Evolutionary conservation across 2,113 vertebrate genomes (phyloP).

Genomic region (Marmota monax): DNA sequence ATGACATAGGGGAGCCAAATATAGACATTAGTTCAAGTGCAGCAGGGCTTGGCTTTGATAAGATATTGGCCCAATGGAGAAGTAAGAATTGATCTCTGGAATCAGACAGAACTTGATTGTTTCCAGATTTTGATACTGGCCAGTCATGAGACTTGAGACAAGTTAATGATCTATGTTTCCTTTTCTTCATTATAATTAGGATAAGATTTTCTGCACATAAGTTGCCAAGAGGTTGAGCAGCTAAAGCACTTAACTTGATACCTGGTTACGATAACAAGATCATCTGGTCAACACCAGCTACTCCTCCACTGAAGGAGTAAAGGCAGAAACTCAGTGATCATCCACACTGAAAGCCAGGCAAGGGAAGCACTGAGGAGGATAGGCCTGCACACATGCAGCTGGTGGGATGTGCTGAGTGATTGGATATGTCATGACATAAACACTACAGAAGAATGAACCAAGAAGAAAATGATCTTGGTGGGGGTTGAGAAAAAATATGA

Average conservation of each 20-base stretch:
- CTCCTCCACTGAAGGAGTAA: not conserved
- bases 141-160: not conserved
- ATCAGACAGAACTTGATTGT: not conserved
- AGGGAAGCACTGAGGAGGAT: not conserved
- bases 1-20: not conserved
- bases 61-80: not conserved
- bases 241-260: not conserved
- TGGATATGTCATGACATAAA: not conserved
- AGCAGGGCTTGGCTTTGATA: not conserved
- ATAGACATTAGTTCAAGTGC: not conserved
- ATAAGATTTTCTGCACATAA: not conserved
- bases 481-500: not conserved
- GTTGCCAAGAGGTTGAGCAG: not conserved
- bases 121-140: not conserved
- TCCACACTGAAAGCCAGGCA: not conserved
- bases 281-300: not conserved
- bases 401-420: too few relatives aligned
- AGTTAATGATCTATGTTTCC: not conserved
- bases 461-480: not conserved
- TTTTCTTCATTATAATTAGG: not conserved
- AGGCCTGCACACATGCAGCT: not conserved
- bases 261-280: not conserved
- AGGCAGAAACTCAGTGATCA: too few relatives aligned
- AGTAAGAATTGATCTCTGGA: not conserved
- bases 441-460: not conserved